Evolutionary conservation across 2,888 invertebrate species (phyloP).

Genomic region (Drosophila histrio): DNA sequence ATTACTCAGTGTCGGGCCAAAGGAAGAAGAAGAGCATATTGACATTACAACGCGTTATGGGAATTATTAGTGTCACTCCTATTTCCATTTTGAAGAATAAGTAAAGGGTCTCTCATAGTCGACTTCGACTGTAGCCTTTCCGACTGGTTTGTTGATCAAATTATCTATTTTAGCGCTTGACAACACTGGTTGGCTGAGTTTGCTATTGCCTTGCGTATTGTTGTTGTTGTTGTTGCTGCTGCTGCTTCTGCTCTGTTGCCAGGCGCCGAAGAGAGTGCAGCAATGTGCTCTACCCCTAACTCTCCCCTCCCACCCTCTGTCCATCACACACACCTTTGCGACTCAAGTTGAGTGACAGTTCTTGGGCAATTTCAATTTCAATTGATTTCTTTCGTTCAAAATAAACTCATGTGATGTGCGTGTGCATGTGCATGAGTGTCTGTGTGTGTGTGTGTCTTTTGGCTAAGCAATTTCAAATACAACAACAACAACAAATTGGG

Average conservation of each 20-base stretch:
- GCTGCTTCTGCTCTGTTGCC: slow-evolving; percentile 45
- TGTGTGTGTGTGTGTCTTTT: slow-evolving; percentile 26
- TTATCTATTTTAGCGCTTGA: no score
- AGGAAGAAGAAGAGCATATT: no score
- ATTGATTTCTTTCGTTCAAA: slow-evolving; percentile 70
- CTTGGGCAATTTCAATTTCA: slow-evolving; percentile 70
- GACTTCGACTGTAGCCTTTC: no score
- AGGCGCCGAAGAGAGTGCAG: slow-evolving; percentile 49
- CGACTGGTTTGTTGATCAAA: no score
- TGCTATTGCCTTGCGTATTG: slow-evolving; percentile 1
- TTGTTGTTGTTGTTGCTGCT: neutral
- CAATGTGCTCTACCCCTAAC: neutral
- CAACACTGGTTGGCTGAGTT: slow-evolving; percentile 21
- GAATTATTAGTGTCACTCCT: no score
- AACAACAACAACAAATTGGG: slow-evolving; percentile 66
- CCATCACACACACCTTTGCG: slow-evolving; percentile 36
- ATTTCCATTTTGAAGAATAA: no score
- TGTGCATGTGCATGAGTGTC: slow-evolving; percentile 2
- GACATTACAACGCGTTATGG: no score
- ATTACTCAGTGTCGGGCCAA: no score
- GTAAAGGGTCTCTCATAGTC: no score
- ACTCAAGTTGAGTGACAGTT: slow-evolving; percentile 56
- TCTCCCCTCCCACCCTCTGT: neutral
- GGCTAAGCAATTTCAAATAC: slow-evolving; percentile 56
- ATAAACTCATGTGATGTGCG: slow-evolving; percentile 51